phyloP scores from a whole-genome alignment of 2,113 vertebrate genomes.

The Brienomyrus longianalis region DNA sequence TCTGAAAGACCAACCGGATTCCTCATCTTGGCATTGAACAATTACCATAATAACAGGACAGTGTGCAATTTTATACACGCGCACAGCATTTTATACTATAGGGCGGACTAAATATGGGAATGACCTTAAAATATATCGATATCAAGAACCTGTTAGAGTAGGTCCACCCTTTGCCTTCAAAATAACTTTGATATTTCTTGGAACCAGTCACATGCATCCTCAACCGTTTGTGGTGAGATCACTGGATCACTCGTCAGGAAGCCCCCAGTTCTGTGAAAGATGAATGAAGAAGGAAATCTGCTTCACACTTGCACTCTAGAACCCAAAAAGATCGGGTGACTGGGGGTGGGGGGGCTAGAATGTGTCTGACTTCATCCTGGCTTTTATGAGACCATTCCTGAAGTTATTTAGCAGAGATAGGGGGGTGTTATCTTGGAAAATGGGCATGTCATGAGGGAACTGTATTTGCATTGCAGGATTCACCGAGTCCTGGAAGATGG shows the following conservation, averaged over 20 bases:
- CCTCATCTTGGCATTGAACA: background rate
- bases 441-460: background rate
- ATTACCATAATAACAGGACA: background rate
- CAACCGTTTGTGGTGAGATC: background rate
- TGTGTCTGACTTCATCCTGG: background rate
- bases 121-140: background rate
- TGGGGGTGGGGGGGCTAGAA: background rate
- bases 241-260: background rate
- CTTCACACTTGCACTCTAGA: background rate
- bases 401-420: background rate
- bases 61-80: background rate
- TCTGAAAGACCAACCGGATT: constrained; percentile 42
- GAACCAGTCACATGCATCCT: background rate
- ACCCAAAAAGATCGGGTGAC: background rate
- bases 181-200: background rate
- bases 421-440: background rate
- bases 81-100: background rate
- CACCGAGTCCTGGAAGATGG: background rate
- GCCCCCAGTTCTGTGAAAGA: background rate
- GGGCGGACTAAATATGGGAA: background rate
- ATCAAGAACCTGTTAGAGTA: background rate
- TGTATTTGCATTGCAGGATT: background rate
- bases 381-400: background rate
- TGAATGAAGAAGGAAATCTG: background rate
- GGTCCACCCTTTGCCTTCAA: background rate